Evolutionary conservation across 2,113 vertebrate species (phyloP), one percentile per base, ranked within the genome.

Genomic region (Loxodonta africana): DNA sequence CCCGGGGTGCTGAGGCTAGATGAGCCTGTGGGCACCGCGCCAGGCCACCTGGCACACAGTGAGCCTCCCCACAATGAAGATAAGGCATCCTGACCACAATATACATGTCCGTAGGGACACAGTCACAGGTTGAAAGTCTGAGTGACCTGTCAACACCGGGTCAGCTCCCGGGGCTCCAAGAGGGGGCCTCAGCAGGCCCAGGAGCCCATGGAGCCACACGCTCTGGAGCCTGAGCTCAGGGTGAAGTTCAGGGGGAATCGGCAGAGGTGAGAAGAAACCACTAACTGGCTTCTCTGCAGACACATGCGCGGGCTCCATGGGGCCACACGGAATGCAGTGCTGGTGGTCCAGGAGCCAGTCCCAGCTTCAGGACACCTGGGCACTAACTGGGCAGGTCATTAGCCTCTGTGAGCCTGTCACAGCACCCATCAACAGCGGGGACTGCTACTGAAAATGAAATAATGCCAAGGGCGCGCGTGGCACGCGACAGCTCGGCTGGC

Each of bases 231-330:
- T 0, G 3, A 3, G n/a, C 69, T n/a, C 17, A 2, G 74, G 33
- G 33, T 18, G 5, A 25, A 4, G 76, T 9, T 41, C 8, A 28
- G 5, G 18, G 0, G 25, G 37, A 2, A 14, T 30, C 8, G 53
- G 78, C 71, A 69, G 83, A 46, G 37, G 37, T 0, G 57, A 33
- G 3, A 25, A 20, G 15, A 15, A 5, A n/a, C 28, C 28, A 2
- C 57, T 2, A 5, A 11, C 92, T 81, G 53, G 21, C 69, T 57
- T 57, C 53, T 25, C n/a, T 25, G 48, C 74, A 86, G 63, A 62
- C 33, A 10, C 0, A 4, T 44, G 6, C 1, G 3, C 0, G 18
- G 60, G 11, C 53, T 6, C 12, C 0, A 1, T 26, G 15, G n/a
- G 62, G 88, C 6, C 11, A 2, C n/a, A 5, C 62, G 0, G 1